Conservation (phyloP, 1,140 invertebrate genomes). For the Plodia interpunctella region DNA sequence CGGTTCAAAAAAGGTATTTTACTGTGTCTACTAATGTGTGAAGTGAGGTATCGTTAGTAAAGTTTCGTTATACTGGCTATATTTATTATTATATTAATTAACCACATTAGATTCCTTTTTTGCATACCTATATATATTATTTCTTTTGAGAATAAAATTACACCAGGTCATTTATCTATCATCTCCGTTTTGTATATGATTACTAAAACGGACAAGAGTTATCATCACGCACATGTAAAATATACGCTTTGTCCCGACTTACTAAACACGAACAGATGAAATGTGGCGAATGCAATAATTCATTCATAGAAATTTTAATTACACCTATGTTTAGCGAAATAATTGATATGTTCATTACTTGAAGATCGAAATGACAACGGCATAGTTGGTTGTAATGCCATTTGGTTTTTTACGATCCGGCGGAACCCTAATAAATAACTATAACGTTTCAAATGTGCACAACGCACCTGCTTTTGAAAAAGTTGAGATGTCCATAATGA, state of each 20-base stretch:
- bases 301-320: slow-evolving; percentile 26
- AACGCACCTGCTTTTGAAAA: slow-evolving; percentile 60
- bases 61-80: too few relatives aligned
- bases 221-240: slow-evolving; percentile 5
- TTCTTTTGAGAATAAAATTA: not conserved
- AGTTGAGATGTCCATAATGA: slow-evolving; percentile 47
- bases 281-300: slow-evolving; percentile 16
- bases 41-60: too few relatives aligned
- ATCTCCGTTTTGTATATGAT: too few relatives aligned
- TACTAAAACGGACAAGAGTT: not conserved
- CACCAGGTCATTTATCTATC: not conserved
- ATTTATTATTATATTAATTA: too few relatives aligned
- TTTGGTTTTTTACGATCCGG: slow-evolving; percentile 43
- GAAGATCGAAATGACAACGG: slow-evolving; percentile 40
- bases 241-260: not conserved
- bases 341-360: slow-evolving; percentile 37
- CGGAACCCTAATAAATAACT: slow-evolving; percentile 48
- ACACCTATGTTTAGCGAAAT: slow-evolving; percentile 26
- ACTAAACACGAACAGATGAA: not conserved
- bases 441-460: slow-evolving; percentile 35
- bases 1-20: too few relatives aligned
- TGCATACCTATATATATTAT: not conserved
- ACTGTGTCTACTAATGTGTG: too few relatives aligned
- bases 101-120: too few relatives aligned
- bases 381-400: slow-evolving; percentile 54